phyloP scores from a whole-genome alignment of 2,113 vertebrate genomes.

The Carassius carassius region DNA sequence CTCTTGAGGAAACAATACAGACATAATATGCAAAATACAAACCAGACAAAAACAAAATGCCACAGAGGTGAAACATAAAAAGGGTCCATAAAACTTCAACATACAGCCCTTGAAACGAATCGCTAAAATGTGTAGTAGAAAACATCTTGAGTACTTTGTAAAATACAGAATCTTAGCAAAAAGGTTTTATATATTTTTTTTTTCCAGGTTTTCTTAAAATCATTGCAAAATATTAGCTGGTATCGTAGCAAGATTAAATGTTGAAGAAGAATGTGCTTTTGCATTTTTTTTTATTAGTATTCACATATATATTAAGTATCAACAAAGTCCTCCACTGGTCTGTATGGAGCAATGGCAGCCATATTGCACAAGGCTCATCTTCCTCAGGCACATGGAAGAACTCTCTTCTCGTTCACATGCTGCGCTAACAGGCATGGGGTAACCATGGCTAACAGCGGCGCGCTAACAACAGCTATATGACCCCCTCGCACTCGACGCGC shows the following conservation, averaged over 20 bases:
- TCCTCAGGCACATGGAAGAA: slow-evolving; percentile 48
- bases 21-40: slow-evolving; percentile 74
- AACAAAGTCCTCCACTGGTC: slow-evolving; percentile 60
- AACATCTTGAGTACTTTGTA: slow-evolving; percentile 74
- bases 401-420: slow-evolving; percentile 2
- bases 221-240: slow-evolving; percentile 81
- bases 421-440: slow-evolving; percentile 14
- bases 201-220: slow-evolving; percentile 68
- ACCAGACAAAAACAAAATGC: slow-evolving; percentile 65
- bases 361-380: slow-evolving; percentile 57
- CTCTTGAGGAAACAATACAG: slow-evolving; percentile 76
- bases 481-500: background rate
- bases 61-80: slow-evolving; percentile 62
- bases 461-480: background rate
- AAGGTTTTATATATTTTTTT: slow-evolving; percentile 47
- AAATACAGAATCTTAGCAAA: slow-evolving; percentile 82
- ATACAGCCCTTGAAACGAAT: slow-evolving; percentile 64
- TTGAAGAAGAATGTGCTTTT: slow-evolving; percentile 76
- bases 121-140: slow-evolving; percentile 73
- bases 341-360: slow-evolving; percentile 53
- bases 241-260: slow-evolving; percentile 74
- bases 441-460: slow-evolving; percentile 49
- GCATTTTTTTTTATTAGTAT: slow-evolving; percentile 68
- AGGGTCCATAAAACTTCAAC: slow-evolving; percentile 66
- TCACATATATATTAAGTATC: slow-evolving; percentile 67